phyloP scores from a whole-genome alignment of 2,113 vertebrate genomes.

The Paedocypris sp. region DNA sequence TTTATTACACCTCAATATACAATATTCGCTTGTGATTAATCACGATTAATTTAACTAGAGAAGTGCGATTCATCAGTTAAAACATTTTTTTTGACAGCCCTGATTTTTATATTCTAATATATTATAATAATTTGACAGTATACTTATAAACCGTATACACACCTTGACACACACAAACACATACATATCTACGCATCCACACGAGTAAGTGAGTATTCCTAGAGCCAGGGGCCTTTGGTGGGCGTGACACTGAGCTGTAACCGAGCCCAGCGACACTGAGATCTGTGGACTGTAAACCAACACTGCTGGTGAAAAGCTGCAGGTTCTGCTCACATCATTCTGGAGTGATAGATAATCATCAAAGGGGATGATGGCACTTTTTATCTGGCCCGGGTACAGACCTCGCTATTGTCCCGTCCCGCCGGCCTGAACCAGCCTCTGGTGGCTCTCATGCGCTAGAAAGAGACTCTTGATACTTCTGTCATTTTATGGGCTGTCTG shows the following conservation, averaged over 20 bases:
- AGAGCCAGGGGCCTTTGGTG: conserved; percentile 8
- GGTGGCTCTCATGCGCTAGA: conserved; percentile 56
- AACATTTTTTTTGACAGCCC: no score
- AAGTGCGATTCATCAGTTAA: no score
- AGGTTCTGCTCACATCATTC: conserved; percentile 42
- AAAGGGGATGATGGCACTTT: conserved; percentile 59
- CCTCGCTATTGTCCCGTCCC: conserved; percentile 60
- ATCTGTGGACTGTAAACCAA: conserved; percentile 58
- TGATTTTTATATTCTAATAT: no score
- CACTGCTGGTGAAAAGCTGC: conserved; percentile 59
- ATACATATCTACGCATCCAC: neutral
- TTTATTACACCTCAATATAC: no score
- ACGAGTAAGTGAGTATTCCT: neutral
- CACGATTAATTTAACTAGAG: no score
- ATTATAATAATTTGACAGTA: no score
- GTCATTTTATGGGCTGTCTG: conserved; percentile 67
- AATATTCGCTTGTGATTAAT: no score
- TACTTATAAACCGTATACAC: no score
- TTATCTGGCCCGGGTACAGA: conserved; percentile 62
- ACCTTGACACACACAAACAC: no score
- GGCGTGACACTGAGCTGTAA: conserved; percentile 45
- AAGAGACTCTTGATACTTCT: conserved; percentile 64
- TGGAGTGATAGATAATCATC: conserved; percentile 69
- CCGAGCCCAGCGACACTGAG: conserved; percentile 46
- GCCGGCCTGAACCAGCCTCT: conserved; percentile 52